Conservation (phyloP, 1,140 invertebrate genomes). For the Drosophila kepulauana region DNA sequence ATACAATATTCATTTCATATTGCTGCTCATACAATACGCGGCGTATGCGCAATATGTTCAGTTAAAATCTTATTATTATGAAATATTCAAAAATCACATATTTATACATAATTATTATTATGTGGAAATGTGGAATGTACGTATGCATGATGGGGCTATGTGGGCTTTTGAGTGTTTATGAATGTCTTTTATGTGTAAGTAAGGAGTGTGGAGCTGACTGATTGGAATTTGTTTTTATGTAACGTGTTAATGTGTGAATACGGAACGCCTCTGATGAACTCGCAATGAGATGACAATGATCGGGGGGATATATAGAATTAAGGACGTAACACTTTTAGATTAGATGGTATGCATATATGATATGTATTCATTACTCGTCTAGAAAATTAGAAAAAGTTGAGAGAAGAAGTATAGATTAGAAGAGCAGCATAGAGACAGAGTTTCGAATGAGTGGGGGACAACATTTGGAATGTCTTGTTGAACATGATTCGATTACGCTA, state of each 20-base stretch:
- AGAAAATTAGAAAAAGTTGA: constrained; percentile 83
- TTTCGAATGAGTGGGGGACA: constrained; percentile 33
- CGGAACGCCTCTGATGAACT: constrained; percentile 54
- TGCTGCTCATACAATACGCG: constrained; percentile 12
- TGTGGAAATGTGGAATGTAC: background rate
- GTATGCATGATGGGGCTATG: constrained; percentile 55
- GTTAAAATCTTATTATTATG: constrained; percentile 8
- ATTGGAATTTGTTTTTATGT: constrained; percentile 41
- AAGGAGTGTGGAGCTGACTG: constrained; percentile 66
- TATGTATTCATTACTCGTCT: constrained; percentile 84
- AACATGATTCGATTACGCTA: constrained; percentile 57
- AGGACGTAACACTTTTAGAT: constrained; percentile 57
- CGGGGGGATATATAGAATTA: constrained; percentile 44
- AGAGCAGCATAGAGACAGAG: constrained; percentile 72
- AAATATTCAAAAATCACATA: constrained; percentile 17
- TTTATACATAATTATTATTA: background rate
- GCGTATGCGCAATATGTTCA: constrained; percentile 56
- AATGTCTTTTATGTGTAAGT: constrained; percentile 13
- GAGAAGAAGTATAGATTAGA: constrained; percentile 82
- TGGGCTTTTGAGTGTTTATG: constrained; percentile 24
- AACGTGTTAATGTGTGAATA: constrained; percentile 30
- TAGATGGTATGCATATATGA: constrained; percentile 75
- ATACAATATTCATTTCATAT: constrained; percentile 7
- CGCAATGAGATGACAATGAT: constrained; percentile 63
- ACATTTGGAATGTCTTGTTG: constrained; percentile 18